These are phyloP conservation scores for Poecile atricapillus DNA, from an alignment of 2,113 vertebrate genomes.

Conservation along the genomic window DNA sequence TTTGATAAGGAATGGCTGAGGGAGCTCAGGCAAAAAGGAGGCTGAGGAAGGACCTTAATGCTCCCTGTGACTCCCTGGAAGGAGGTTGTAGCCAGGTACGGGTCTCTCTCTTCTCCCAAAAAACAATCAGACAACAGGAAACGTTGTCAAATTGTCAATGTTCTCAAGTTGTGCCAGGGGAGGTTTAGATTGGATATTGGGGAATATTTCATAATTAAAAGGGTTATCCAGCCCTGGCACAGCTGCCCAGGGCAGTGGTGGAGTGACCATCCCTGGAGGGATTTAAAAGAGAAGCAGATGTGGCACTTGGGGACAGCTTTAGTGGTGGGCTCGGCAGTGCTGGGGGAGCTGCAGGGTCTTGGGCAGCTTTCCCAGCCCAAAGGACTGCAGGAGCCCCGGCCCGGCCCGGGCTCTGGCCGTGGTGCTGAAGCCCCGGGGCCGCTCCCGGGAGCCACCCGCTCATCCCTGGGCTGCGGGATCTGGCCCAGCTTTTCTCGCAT, in stretches of 20 bases:
- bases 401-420: not conserved
- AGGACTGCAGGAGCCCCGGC: fast-evolving
- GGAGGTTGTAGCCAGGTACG: not conserved
- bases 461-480: not conserved
- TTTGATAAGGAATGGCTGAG: not conserved
- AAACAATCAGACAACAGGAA: not conserved
- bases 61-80: not conserved
- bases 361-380: fast-evolving
- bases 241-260: not conserved
- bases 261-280: not conserved
- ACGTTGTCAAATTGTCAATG: too few relatives aligned
- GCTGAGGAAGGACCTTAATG: not conserved
- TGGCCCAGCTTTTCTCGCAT: fast-evolving
- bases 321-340: not conserved
- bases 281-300: not conserved
- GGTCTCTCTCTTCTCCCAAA: not conserved
- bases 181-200: not conserved
- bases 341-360: fast-evolving
- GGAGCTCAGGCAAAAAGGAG: not conserved
- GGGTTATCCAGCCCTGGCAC: not conserved
- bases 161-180: too few relatives aligned
- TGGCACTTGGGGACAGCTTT: not conserved
- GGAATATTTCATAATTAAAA: not conserved
- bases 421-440: slow-evolving; percentile 26
- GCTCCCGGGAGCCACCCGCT: not conserved